phyloP scores from a whole-genome alignment of 2,113 vertebrate genomes.

The Grus americana region DNA sequence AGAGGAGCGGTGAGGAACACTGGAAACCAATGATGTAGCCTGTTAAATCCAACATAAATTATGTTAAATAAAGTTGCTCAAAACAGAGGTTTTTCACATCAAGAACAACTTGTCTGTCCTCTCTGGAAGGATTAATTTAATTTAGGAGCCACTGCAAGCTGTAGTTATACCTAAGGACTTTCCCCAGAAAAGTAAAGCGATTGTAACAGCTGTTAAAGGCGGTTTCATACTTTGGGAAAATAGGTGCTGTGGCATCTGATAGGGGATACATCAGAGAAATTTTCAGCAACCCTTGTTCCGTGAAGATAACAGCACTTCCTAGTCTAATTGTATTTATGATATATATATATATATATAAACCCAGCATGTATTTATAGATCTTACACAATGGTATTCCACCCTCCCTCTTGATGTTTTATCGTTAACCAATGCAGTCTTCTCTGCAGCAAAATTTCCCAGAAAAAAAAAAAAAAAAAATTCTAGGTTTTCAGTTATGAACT shows the following conservation, averaged over 20 bases:
- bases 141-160: not conserved
- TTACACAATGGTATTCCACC: not conserved
- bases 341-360: not conserved
- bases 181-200: not conserved
- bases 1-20: not conserved
- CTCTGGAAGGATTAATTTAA: not conserved
- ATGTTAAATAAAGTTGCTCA: not conserved
- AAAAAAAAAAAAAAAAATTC: not conserved
- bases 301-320: slow-evolving; percentile 5
- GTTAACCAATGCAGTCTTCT: not conserved
- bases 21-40: not conserved
- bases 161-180: not conserved
- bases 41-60: not conserved
- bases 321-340: not conserved
- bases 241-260: not conserved
- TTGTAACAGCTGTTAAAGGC: not conserved
- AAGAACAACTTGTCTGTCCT: not conserved
- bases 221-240: not conserved
- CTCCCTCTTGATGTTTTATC: not conserved
- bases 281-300: slow-evolving; percentile 20
- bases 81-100: not conserved
- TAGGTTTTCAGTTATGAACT: not conserved
- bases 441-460: not conserved
- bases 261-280: not conserved
- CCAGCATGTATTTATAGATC: not conserved